Conservation (phyloP, 2,797 vertebrate genomes). For the Tarsius wallacei region DNA sequence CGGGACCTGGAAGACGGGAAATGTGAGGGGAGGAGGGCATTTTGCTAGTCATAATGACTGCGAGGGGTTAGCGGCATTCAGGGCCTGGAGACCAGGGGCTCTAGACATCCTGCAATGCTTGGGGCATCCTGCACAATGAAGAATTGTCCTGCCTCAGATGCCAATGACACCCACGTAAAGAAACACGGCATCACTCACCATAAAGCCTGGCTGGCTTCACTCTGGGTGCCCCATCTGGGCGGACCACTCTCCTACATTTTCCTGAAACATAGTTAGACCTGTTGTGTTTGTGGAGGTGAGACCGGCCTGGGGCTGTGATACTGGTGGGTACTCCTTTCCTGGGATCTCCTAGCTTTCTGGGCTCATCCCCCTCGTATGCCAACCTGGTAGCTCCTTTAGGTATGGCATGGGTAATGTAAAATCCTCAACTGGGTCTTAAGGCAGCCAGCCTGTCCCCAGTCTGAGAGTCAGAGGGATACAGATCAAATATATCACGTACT, state of each 20-base stretch:
- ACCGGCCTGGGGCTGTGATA: no score
- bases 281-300: background rate
- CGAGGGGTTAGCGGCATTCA: background rate
- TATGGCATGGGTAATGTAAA: no score
- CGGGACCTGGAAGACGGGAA: background rate
- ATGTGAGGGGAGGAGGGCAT: background rate
- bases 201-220: background rate
- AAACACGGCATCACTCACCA: rapidly evolving
- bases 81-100: background rate
- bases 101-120: background rate
- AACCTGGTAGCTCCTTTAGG: background rate
- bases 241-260: background rate
- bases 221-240: rapidly evolving
- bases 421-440: no score
- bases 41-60: background rate
- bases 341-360: background rate
- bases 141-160: background rate
- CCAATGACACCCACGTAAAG: background rate
- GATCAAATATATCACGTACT: background rate
- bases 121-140: background rate
- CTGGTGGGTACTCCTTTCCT: no score
- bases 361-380: background rate
- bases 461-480: background rate
- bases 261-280: background rate
- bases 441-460: background rate